Base-by-base conservation (phyloP, 2,888 invertebrate species). In the Andrena dorsata region DNA sequence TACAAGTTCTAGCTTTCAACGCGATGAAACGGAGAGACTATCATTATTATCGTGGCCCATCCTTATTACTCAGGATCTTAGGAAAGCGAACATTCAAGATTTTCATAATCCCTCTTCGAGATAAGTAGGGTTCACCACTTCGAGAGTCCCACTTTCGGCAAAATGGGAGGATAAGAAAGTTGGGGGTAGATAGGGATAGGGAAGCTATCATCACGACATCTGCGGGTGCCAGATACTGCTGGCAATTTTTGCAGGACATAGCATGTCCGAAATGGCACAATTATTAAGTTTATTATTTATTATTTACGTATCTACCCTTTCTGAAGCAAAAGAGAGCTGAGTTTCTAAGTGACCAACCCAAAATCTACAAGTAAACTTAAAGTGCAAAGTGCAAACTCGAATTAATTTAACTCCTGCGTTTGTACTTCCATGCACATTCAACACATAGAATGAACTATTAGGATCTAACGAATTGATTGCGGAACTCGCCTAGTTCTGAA, bases 51-150 rank as follows among this genome's bases (percentile, higher is more conserved):
- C 41, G 35, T 47, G 13, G 13, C 2, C 64, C 58, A 65, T 68
- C 63, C 47, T 69, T 64, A 72, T 65, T 68, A 64, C 16, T 32
- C n/a, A 41, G 32, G 41, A 26, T 71, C 71, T 56, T 75, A 74
- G n/a, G 7, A 35, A 83, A 74, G 64, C 64, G 60, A 71, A 69
- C 78, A 78, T 86, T 76, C 66, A 53, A 83, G 84, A 82, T 76
- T 77, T 71, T 80, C 75, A 72, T 75, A 60, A 84, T 82, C 82
- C 65, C 53, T 58, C 51, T 30, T 65, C 23, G 4, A 73, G 70
- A 80, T 84, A 76, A 74, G 58, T 64, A 70, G 63, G 41, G 51
- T 70, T 61, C 61, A 3, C 65, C 47, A 63, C 60, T 26, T 51
- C 30, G 53, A 64, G 49, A 60, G 68, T 71, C 26, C 74, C 63